Percentiles rank a stretch among this genome's conserved stretches.
Conservation (phyloP, 1,140 invertebrate species). For the Drosophila bifasciata region DNA sequence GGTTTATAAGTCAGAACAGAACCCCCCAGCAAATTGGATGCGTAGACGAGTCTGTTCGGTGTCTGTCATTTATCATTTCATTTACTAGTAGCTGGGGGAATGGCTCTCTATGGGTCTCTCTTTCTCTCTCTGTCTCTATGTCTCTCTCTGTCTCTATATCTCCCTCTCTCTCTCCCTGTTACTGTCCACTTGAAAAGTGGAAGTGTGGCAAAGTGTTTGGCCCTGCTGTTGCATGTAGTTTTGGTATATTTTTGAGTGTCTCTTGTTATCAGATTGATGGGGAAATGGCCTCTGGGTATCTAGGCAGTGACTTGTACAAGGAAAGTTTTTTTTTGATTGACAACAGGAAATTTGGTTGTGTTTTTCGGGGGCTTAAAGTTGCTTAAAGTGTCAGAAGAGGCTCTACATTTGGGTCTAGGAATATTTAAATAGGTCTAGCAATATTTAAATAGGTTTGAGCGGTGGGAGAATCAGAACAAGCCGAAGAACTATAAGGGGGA, state of each 20-base stretch:
- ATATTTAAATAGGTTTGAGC: too few species aligned
- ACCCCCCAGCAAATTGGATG: conserved; percentile 30
- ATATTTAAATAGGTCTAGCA: too few species aligned
- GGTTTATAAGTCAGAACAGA: conserved; percentile 15
- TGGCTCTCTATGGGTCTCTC: too few species aligned
- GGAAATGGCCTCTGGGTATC: conserved; percentile 1
- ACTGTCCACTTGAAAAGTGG: conserved; percentile 31
- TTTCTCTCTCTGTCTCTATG: conserved; percentile 26
- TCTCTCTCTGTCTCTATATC: not conserved
- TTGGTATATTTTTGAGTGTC: conserved; percentile 12
- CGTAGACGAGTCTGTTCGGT: conserved; percentile 24
- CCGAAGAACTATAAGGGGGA: too few species aligned
- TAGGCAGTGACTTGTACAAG: conserved; percentile 4
- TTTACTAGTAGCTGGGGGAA: conserved; percentile 17
- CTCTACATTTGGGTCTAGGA: too few species aligned
- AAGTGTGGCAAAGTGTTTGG: conserved; percentile 36
- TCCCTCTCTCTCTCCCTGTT: conserved; percentile 14
- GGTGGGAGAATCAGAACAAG: too few species aligned
- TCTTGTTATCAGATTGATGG: conserved; percentile 35
- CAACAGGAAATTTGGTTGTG: not conserved
- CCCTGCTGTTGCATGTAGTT: conserved; percentile 5
- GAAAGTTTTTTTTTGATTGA: conserved; percentile 14
- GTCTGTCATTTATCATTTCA: conserved; percentile 74
- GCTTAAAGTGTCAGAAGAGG: too few species aligned
- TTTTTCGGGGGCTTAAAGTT: not conserved